Evolutionary conservation across 2,797 vertebrate species (phyloP).

Genomic region (Lemur catta): DNA sequence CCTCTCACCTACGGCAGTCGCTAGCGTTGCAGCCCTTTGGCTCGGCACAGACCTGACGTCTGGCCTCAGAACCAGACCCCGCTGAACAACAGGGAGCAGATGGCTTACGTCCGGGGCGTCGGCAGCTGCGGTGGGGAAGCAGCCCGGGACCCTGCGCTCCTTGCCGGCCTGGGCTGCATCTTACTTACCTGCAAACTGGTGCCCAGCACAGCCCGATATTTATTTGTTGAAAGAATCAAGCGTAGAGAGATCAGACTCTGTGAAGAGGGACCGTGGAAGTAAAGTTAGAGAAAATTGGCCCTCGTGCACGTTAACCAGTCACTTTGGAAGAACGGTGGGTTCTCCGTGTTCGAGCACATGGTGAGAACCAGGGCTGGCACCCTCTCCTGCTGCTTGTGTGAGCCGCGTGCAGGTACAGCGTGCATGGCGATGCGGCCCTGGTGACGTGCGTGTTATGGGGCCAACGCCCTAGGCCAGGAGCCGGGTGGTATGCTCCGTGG

Average conservation of each 20-base stretch:
- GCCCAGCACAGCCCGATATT: not conserved
- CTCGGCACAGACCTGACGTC: not conserved
- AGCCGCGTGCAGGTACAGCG: fast-evolving
- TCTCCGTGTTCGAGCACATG: fast-evolving
- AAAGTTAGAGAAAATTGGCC: not conserved
- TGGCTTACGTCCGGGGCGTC: not conserved
- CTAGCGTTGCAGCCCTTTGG: not conserved
- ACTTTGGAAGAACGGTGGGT: fast-evolving
- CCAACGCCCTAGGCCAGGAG: not conserved
- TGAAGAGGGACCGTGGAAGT: not conserved
- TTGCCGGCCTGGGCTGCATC: not conserved
- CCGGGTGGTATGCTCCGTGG: fast-evolving
- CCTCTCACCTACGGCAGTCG: fast-evolving
- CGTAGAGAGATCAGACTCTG: not conserved
- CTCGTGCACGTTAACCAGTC: fast-evolving
- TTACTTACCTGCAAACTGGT: not conserved
- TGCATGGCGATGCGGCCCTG: fast-evolving
- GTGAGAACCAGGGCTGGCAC: too few relatives aligned
- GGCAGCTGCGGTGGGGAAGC: not conserved
- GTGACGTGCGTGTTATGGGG: fast-evolving
- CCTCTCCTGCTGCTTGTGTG: fast-evolving
- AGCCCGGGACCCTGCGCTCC: not conserved
- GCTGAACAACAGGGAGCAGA: not conserved
- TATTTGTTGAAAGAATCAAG: not conserved
- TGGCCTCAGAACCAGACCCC: not conserved